phyloP scores from a whole-genome alignment of 37 sponge, comb jelly and placozoan species.

The Hormiphora californensis region DNA sequence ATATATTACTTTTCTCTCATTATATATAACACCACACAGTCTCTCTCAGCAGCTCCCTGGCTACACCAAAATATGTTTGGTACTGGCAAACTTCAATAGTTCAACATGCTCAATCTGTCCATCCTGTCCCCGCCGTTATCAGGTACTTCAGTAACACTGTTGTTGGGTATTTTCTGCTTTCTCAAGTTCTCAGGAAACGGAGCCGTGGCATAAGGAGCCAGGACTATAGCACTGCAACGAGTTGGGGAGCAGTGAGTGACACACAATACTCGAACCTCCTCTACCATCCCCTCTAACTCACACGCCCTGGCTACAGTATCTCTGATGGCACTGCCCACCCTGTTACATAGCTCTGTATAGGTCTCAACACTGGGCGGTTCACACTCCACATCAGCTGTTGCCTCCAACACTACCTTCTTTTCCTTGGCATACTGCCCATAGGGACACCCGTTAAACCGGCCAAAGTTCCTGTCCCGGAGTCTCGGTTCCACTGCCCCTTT shows the following conservation, averaged over 20 bases:
- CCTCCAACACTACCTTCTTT: too few species aligned
- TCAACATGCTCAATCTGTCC: background rate
- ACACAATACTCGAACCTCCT: background rate
- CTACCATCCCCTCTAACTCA: background rate
- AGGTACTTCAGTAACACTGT: slow-evolving; percentile 31
- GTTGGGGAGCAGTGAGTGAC: slow-evolving; percentile 48
- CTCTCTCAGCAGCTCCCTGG: too few species aligned
- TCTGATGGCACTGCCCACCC: background rate
- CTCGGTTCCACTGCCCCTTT: background rate
- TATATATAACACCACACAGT: background rate
- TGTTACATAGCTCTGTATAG: background rate
- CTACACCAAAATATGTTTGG: slow-evolving; percentile 22
- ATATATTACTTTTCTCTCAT: background rate
- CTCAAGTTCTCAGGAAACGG: background rate
- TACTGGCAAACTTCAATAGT: slow-evolving; percentile 11
- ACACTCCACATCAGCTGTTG: too few species aligned
- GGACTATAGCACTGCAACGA: slow-evolving; percentile 25
- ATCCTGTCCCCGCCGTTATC: too few species aligned
- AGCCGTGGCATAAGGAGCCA: background rate
- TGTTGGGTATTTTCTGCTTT: slow-evolving; percentile 33
- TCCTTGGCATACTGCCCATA: slow-evolving; percentile 7
- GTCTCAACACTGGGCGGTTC: slow-evolving; percentile 18
- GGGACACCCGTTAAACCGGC: slow-evolving; percentile 1
- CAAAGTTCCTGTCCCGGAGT: slow-evolving; percentile 49
- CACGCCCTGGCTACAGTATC: background rate